A percentile compares a stretch with the other conserved stretches of the same genome.
These are phyloP conservation scores for Ectemnius cavifrons DNA, from an alignment of 2,888 invertebrate species.

Conservation along the genomic window DNA sequence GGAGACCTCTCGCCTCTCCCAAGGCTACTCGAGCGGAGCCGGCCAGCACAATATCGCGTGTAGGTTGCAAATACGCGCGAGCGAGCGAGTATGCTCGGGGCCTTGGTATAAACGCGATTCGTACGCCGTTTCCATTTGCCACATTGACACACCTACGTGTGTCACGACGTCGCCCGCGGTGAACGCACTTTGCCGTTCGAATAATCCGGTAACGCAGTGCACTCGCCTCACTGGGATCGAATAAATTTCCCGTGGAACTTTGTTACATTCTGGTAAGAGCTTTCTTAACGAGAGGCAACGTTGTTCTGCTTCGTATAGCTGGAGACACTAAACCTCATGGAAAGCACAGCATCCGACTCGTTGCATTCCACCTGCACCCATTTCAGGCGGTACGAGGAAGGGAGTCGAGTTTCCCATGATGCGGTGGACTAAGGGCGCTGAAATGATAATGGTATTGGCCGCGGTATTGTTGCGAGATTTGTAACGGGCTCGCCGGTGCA, in stretches of 20 bases:
- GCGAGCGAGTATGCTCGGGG: not conserved
- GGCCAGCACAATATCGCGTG: conserved; percentile 46
- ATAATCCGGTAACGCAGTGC: conserved; percentile 47
- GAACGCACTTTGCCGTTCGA: conserved; percentile 37
- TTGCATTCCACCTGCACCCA: no score
- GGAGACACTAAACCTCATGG: no score
- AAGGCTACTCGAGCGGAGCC: conserved; percentile 45
- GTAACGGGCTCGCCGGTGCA: conserved; percentile 6
- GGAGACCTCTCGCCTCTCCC: conserved; percentile 48
- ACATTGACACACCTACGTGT: conserved; percentile 51
- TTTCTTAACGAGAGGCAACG: no score
- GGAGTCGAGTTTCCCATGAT: no score
- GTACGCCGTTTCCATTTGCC: conserved; percentile 41
- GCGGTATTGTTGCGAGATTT: conserved; percentile 5
- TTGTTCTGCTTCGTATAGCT: no score
- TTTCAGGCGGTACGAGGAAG: no score
- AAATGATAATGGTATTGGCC: conserved; percentile 19
- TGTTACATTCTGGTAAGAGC: no score
- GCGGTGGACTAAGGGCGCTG: conserved; percentile 1
- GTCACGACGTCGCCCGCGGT: conserved; percentile 35
- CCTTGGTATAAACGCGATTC: conserved; percentile 47
- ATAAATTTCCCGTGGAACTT: no score
- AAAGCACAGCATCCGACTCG: no score
- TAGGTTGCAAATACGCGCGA: conserved; percentile 44
- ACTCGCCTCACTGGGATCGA: not conserved